A percentile compares a stretch with the other conserved stretches of the same genome.
Conservation (phyloP, 2,888 invertebrate species). For the Pollenia griseotomentosa region DNA sequence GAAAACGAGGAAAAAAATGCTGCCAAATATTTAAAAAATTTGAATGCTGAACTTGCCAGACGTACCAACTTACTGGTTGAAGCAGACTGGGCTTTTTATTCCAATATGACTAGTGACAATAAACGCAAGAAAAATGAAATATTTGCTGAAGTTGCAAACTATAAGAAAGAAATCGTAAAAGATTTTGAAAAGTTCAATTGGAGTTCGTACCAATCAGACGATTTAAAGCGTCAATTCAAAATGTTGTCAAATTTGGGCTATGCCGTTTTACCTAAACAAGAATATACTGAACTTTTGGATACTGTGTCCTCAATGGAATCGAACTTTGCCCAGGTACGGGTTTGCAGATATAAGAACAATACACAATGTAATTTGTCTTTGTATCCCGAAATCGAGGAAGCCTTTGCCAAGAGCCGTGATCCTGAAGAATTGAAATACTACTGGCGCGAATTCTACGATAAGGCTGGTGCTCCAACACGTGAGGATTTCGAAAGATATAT, state of each 20-base stretch:
- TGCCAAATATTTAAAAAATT: constrained; percentile 86
- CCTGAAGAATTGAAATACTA: constrained; percentile 90
- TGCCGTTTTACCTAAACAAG: constrained; percentile 89
- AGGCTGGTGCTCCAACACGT: constrained; percentile 88
- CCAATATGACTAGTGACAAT: constrained; percentile 90
- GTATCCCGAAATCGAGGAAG: constrained; percentile 90
- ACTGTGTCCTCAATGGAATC: constrained; percentile 90
- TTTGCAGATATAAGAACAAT: constrained; percentile 88
- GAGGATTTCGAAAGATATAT: constrained; percentile 88
- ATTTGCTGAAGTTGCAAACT: constrained; percentile 81
- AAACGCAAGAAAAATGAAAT: constrained; percentile 84
- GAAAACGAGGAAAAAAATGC: constrained; percentile 85
- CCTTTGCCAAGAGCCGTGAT: constrained; percentile 89
- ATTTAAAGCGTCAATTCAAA: constrained; percentile 90
- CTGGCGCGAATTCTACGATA: constrained; percentile 93
- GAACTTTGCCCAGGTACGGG: constrained; percentile 90
- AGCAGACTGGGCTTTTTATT: constrained; percentile 90
- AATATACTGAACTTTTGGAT: constrained; percentile 87
- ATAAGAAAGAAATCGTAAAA: neutral
- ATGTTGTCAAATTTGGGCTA: constrained; percentile 78
- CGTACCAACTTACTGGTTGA: constrained; percentile 87
- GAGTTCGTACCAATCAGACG: constrained; percentile 89
- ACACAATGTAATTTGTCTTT: constrained; percentile 89
- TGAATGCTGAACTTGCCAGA: constrained; percentile 87
- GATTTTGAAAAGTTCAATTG: constrained; percentile 87